These are phyloP conservation scores for Tragelaphus eurycerus DNA, from an alignment of 2,797 vertebrate species.

Conservation along the genomic window DNA sequence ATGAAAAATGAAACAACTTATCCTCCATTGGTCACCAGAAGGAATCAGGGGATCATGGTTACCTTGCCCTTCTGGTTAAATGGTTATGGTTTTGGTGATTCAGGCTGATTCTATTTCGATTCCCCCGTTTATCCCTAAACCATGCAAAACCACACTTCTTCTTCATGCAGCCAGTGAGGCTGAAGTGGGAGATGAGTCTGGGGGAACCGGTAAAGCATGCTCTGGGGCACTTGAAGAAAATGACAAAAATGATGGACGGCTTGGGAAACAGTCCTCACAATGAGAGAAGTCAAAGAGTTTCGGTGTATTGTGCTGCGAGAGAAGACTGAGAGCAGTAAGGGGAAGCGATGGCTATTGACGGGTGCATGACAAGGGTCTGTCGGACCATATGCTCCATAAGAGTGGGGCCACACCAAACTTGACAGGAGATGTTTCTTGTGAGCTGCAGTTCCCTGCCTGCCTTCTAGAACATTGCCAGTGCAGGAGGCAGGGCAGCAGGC, in stretches of 20 bases:
- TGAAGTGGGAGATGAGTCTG: constrained; percentile 18
- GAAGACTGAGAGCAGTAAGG: background rate
- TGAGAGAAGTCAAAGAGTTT: background rate
- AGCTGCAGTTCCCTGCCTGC: constrained; percentile 36
- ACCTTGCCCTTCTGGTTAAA: background rate
- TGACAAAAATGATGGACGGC: background rate
- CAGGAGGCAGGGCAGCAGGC: background rate
- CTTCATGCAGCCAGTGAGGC: background rate
- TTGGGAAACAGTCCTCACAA: background rate
- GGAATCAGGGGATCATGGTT: background rate
- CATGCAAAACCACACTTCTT: constrained; percentile 37
- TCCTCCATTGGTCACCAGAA: background rate
- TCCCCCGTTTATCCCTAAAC: background rate
- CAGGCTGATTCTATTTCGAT: background rate
- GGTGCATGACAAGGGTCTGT: constrained; percentile 51
- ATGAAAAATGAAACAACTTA: background rate
- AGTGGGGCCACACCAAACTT: background rate
- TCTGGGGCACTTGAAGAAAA: background rate
- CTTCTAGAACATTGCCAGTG: background rate
- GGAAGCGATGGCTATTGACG: background rate
- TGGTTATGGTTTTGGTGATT: background rate
- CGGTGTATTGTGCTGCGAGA: background rate
- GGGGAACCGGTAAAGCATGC: background rate
- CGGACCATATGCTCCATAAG: constrained; percentile 34
- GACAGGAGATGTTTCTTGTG: constrained; percentile 49